phyloP scores from a whole-genome alignment of 2,888 invertebrate species.

The Dryobotodes eremita region DNA sequence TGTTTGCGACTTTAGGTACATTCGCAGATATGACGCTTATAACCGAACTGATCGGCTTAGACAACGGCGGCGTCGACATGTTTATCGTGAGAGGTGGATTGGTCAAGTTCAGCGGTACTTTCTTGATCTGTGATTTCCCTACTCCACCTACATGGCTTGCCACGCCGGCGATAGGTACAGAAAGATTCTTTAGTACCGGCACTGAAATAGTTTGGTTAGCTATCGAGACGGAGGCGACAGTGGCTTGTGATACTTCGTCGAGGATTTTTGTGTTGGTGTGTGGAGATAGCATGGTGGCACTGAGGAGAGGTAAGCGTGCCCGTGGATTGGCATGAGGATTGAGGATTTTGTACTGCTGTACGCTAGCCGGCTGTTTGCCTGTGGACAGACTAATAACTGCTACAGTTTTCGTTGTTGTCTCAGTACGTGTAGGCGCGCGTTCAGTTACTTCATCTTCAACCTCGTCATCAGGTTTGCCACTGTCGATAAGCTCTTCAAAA shows the following conservation, averaged over 20 bases:
- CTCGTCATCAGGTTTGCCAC: slow-evolving; percentile 91
- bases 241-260: slow-evolving; percentile 91
- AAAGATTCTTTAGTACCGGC: slow-evolving; percentile 86
- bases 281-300: slow-evolving; percentile 76
- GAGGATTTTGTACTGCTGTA: slow-evolving; percentile 88
- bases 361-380: slow-evolving; percentile 83
- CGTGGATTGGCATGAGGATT: slow-evolving; percentile 78
- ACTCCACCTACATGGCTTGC: slow-evolving; percentile 75
- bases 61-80: slow-evolving; percentile 82
- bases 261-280: slow-evolving; percentile 87
- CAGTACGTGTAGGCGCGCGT: slow-evolving; percentile 87
- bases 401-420: slow-evolving; percentile 89
- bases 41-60: slow-evolving; percentile 86
- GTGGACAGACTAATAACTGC: slow-evolving; percentile 88
- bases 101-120: slow-evolving; percentile 81
- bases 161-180: slow-evolving; percentile 78
- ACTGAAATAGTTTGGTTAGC: slow-evolving; percentile 90
- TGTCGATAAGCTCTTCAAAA: slow-evolving; percentile 92
- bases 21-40: slow-evolving; percentile 89
- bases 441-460: slow-evolving; percentile 79
- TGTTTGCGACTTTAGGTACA: slow-evolving; percentile 81
- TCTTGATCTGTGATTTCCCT: slow-evolving; percentile 66
- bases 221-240: slow-evolving; percentile 89
- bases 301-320: slow-evolving; percentile 84
- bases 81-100: slow-evolving; percentile 82